Evolutionary conservation across 2,888 invertebrate species (phyloP), one percentile per base, ranked within the genome.

Genomic region (Polyommatus iphigenia): DNA sequence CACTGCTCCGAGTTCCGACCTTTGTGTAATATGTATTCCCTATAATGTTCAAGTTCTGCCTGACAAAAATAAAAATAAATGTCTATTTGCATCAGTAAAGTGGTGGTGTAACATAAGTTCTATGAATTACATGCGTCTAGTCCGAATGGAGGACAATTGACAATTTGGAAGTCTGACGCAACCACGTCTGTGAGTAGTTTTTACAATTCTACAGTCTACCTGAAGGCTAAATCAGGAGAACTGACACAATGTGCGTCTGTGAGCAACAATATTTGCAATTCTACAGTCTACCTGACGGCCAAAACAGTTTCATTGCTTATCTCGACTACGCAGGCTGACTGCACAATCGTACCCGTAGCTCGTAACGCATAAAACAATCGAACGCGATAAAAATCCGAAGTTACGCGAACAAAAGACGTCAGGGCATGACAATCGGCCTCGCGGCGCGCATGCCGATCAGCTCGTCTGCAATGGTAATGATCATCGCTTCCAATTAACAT

Each of bases 381-480:
- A 8, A n/a, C 24, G 62, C 62, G 62, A 62, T 62, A 24, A 62
- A 62, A 62, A 62, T 62, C 62, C 62, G 62, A 62, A 62, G 13
- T 24, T 24, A 62, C 62, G 24, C 20, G 62, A 62, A 62, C 62
- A 62, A 76, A 36, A 62, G 62, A 67, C 59, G 41, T 18, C 76
- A 80, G 78, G 0, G 59, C 62, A 62, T 62, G 24, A 62, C 62
- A 62, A 62, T 10, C 62, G 6, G 62, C 62, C 62, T 20, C 62
- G 13, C 62, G 62, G 24, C 13, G 3, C 24, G 62, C 62, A 62
- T 62, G 62, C 62, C 24, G 62, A 62, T 62, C 62, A 62, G 24
- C 62, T 10, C 59, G 20, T 59, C 20, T 59, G 18, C 20, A 59
- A 3, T 20, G 59, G n/a, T 13, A 62, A 62, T 62, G 3, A 62